Percentiles rank a stretch among this genome's conserved stretches.
These are phyloP conservation scores for Mola mola DNA, from an alignment of 2,113 vertebrate species.

Conservation along the genomic window DNA sequence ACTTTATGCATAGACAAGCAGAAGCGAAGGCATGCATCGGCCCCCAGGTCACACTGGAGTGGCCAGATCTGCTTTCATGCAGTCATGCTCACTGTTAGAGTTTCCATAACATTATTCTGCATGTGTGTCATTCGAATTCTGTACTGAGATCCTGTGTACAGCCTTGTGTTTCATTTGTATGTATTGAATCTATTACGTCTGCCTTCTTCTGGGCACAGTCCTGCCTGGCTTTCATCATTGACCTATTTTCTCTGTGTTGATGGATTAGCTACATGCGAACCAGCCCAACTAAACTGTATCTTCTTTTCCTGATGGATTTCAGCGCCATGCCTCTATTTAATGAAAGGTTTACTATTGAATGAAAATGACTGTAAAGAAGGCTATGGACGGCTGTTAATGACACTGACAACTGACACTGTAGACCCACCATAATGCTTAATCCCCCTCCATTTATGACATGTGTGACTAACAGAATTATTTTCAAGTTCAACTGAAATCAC, in stretches of 20 bases:
- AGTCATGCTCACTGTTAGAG: conserved; percentile 35
- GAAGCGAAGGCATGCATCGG: conserved; percentile 68
- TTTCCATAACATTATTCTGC: not conserved
- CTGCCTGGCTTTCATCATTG: conserved; percentile 55
- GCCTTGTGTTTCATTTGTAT: conserved; percentile 21
- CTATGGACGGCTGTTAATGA: conserved; percentile 22
- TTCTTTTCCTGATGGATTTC: conserved; percentile 46
- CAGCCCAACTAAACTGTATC: conserved; percentile 45
- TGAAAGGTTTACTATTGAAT: conserved; percentile 39
- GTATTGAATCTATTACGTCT: conserved; percentile 22
- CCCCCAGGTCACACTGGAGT: conserved; percentile 23
- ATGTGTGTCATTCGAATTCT: conserved; percentile 10
- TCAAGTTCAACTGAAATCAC: not conserved
- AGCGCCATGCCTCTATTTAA: conserved; percentile 20
- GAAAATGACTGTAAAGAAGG: conserved; percentile 34
- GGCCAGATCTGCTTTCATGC: conserved; percentile 17
- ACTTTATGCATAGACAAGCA: conserved; percentile 48
- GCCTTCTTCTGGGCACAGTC: conserved; percentile 44
- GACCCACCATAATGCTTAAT: conserved; percentile 8
- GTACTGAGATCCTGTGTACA: conserved; percentile 43
- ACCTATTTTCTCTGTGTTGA: conserved; percentile 65
- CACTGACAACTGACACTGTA: not conserved
- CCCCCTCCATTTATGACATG: conserved; percentile 11
- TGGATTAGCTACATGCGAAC: conserved; percentile 60
- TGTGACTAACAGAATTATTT: conserved; percentile 23